Conservation (phyloP, 2,888 invertebrate species). For the Agriopis leucophaearia region DNA sequence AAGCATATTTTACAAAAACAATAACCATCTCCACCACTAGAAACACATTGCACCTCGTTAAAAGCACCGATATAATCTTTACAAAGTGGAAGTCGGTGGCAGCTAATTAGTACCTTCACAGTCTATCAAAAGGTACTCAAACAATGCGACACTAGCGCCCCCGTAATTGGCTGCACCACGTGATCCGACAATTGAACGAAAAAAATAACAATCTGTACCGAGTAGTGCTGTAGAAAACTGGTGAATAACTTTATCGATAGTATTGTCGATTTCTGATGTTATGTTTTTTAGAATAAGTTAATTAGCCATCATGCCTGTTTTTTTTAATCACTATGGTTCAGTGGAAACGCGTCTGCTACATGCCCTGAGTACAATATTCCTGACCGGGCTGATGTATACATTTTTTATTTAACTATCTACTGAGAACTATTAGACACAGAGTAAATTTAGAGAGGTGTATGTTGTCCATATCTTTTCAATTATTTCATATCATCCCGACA, state of each 20-base stretch:
- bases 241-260: not conserved
- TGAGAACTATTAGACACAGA: too few species aligned
- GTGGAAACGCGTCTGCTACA: too few species aligned
- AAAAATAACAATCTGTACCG: constrained; percentile 35
- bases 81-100: constrained; percentile 24
- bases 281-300: too few species aligned
- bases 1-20: not conserved
- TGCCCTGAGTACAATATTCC: too few species aligned
- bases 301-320: too few species aligned
- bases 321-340: too few species aligned
- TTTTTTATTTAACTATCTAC: too few species aligned
- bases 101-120: constrained; percentile 43
- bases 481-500: too few species aligned
- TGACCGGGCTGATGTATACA: too few species aligned
- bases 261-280: not conserved
- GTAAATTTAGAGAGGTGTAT: too few species aligned
- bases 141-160: constrained; percentile 31
- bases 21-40: constrained; percentile 1
- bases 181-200: constrained; percentile 43
- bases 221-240: not conserved
- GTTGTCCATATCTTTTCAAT: too few species aligned
- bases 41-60: constrained; percentile 23
- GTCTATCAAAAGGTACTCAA: constrained; percentile 33
- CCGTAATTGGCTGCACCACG: constrained; percentile 46
- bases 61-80: constrained; percentile 25